These are phyloP conservation scores for Lepidocyrtinus sp. DNA, from an alignment of 2,888 invertebrate species.

Conservation along the genomic window DNA sequence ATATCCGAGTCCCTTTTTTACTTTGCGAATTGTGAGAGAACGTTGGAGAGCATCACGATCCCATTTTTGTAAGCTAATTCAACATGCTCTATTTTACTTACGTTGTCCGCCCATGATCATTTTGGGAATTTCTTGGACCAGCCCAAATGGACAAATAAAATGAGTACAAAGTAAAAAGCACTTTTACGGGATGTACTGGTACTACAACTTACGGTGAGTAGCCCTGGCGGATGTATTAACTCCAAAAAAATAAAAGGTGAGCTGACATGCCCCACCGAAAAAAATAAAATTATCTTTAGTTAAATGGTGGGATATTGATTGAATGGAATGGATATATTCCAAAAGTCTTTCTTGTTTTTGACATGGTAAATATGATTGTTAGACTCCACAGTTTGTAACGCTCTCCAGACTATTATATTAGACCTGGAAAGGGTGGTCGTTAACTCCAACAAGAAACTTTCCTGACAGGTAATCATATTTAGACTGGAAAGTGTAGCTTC, in stretches of 20 bases:
- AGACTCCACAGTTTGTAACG: too few species aligned
- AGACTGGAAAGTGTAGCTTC: too few species aligned
- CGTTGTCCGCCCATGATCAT: constrained; percentile 59
- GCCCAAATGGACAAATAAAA: constrained; percentile 44
- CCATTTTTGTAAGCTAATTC: constrained; percentile 19
- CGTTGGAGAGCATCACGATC: constrained; percentile 12
- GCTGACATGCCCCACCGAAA: neutral
- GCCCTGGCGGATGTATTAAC: neutral
- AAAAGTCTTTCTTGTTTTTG: neutral
- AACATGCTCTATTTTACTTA: constrained; percentile 5
- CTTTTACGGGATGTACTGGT: too few species aligned
- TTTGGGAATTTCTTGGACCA: constrained; percentile 51
- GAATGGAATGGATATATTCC: neutral
- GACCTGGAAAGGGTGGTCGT: too few species aligned
- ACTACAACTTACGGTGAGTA: too few species aligned
- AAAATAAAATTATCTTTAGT: neutral
- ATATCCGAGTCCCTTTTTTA: constrained; percentile 10
- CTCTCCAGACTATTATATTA: too few species aligned
- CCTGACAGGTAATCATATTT: neutral
- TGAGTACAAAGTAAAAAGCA: constrained; percentile 41
- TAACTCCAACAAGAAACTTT: neutral
- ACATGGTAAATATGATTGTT: neutral
- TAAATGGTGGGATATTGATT: neutral
- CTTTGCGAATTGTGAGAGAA: neutral
- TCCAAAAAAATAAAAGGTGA: constrained; percentile 9